These are phyloP conservation scores for Lacanobia wlatinum DNA, from an alignment of 2,888 invertebrate species.

Conservation along the genomic window DNA sequence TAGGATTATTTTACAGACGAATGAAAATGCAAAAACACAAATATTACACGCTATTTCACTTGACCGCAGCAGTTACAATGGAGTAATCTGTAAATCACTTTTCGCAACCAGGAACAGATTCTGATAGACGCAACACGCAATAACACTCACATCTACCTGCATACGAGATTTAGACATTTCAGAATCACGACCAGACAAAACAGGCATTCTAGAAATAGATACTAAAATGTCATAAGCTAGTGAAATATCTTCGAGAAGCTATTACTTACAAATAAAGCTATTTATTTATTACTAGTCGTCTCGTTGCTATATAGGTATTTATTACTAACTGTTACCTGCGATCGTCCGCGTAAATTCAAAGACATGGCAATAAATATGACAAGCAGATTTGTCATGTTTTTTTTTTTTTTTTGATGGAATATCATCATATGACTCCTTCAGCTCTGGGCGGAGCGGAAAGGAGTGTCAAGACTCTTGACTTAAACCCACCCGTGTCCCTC, in stretches of 20 bases:
- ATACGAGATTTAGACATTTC: constrained; percentile 42
- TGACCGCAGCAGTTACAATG: constrained; percentile 36
- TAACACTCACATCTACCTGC: constrained; percentile 23
- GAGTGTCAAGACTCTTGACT: no score
- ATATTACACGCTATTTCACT: constrained; percentile 32
- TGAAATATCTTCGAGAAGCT: constrained; percentile 16
- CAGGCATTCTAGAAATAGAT: constrained; percentile 18
- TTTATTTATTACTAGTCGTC: not conserved
- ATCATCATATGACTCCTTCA: no score
- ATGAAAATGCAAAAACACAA: constrained; percentile 14
- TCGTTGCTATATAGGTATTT: not conserved
- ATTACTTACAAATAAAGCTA: not conserved
- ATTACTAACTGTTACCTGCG: not conserved
- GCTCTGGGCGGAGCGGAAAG: no score
- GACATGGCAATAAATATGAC: no score
- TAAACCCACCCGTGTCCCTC: no score
- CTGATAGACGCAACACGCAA: constrained; percentile 35
- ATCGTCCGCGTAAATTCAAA: not conserved
- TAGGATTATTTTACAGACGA: not conserved
- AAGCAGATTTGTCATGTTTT: no score
- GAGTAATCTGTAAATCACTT: constrained; percentile 47
- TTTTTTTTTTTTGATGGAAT: no score
- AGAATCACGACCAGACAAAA: constrained; percentile 30
- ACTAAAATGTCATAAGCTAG: constrained; percentile 20
- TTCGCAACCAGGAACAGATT: constrained; percentile 59